phyloP scores from a whole-genome alignment of 2,888 invertebrate genomes.

The Pseudococcus jackbeardsleyi region DNA sequence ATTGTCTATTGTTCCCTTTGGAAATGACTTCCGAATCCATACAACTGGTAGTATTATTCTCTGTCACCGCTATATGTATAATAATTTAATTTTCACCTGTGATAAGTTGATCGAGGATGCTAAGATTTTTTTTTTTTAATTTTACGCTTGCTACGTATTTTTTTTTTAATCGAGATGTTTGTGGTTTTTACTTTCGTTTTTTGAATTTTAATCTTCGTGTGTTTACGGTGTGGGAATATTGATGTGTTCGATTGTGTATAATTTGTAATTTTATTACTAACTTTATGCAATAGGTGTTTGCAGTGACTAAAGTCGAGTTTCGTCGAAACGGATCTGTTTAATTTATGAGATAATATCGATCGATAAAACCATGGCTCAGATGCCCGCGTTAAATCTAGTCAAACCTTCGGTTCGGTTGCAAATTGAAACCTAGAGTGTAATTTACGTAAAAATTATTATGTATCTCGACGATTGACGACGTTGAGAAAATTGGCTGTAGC shows the following conservation, averaged over 20 bases:
- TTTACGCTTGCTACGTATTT: conserved; percentile 11
- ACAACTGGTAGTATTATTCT: conserved; percentile 18
- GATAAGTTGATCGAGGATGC: conserved; percentile 51
- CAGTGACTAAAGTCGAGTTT: neutral
- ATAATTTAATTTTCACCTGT: conserved; percentile 46
- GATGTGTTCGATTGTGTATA: conserved; percentile 5
- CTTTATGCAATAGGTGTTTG: neutral
- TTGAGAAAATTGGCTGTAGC: neutral
- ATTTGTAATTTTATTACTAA: neutral
- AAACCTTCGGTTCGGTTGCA: neutral
- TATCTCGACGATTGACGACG: neutral
- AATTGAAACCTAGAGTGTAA: neutral
- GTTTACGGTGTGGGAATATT: neutral
- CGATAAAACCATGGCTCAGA: neutral
- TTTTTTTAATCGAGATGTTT: conserved; percentile 12
- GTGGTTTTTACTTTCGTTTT: conserved; percentile 4
- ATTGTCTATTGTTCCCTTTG: neutral
- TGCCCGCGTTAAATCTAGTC: neutral
- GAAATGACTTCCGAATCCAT: neutral
- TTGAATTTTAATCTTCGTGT: neutral
- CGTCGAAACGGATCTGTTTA: neutral
- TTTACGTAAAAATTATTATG: neutral
- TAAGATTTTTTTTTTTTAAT: neutral
- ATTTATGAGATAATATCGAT: neutral
- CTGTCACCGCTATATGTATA: conserved; percentile 34